Evolutionary conservation across 2,888 invertebrate genomes (phyloP).

Genomic region (Eupithecia tripunctaria): DNA sequence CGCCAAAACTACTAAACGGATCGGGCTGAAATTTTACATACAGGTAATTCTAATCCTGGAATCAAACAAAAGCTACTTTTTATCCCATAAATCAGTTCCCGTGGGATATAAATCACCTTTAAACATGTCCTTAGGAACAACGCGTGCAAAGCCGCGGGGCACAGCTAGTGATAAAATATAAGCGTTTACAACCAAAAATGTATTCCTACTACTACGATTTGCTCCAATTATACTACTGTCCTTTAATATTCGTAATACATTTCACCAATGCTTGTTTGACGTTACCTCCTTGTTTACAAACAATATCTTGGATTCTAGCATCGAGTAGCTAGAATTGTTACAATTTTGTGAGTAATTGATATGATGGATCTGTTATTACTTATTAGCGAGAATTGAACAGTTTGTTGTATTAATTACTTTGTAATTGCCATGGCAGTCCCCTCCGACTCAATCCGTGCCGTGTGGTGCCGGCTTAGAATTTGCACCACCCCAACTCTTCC

Average conservation of each 20-base stretch:
- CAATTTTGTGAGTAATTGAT: conserved; percentile 38
- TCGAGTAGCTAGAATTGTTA: conserved; percentile 10
- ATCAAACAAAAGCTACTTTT: no score
- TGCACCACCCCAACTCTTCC: no score
- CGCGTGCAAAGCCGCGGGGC: no score
- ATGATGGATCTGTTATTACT: conserved; percentile 21
- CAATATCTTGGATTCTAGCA: not conserved
- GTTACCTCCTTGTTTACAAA: not conserved
- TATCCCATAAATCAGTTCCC: no score
- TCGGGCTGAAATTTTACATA: no score
- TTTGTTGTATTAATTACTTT: not conserved
- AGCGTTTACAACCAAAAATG: not conserved
- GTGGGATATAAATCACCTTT: no score
- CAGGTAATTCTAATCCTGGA: no score
- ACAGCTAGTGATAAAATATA: no score
- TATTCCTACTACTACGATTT: not conserved
- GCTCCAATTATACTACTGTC: not conserved
- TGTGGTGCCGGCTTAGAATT: no score
- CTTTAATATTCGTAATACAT: not conserved
- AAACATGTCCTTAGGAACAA: no score
- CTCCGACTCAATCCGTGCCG: no score
- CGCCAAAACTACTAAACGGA: no score
- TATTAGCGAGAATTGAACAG: conserved; percentile 26
- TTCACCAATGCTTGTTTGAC: not conserved
- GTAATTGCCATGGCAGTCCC: not conserved